Base-by-base conservation (phyloP, 2,888 invertebrate species). In the Eilema sororculum region DNA sequence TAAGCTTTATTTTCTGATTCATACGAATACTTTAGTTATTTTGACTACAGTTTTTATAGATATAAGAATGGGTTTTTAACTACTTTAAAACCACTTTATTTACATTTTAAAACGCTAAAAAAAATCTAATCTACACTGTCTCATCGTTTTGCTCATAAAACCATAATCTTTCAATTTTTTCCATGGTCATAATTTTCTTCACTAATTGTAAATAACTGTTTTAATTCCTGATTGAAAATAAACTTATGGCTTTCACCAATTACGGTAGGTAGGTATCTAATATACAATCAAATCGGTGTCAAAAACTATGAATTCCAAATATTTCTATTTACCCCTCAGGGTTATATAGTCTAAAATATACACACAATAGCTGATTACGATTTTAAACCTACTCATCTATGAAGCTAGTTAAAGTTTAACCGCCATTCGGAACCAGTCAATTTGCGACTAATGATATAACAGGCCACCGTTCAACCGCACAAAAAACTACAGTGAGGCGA, bases 401-500 rank as follows among this genome's bases (percentile, higher is more conserved):
- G 12, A 68, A 81, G 73, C 62, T 75, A 76, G 69, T 79, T 78
- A 78, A 76, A 84, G 78, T 76, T 81, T 61, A 69, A 75, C 65
- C 58, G 61, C 67, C 64, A 88, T 88, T 89, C 81, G 79, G 73
- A 79, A 84, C 82, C 90, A 90, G 84, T 86, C 90, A 92, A 93
- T 92, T 82, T 79, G 90, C 86, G 78, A 81, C 88, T 92, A 93
- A 93, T 93, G 89, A 92, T 86, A 86, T 83, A 80, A 81, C 83
- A 81, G 79, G 84, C 82, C 78, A 68, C 73, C 76, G 76, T 68
- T 66, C 89, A 86, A 93, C 94, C 94, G 81, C 94, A 91, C 20
- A 93, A 94, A 67, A 68, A 74, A 76, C 71, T 63, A 81, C 80
- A 77, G 72, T 79, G 5, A 5, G 2, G 24, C 72, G 28, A 81